Conservation (phyloP, 2,888 invertebrate species). For the Drosophila cognata region DNA sequence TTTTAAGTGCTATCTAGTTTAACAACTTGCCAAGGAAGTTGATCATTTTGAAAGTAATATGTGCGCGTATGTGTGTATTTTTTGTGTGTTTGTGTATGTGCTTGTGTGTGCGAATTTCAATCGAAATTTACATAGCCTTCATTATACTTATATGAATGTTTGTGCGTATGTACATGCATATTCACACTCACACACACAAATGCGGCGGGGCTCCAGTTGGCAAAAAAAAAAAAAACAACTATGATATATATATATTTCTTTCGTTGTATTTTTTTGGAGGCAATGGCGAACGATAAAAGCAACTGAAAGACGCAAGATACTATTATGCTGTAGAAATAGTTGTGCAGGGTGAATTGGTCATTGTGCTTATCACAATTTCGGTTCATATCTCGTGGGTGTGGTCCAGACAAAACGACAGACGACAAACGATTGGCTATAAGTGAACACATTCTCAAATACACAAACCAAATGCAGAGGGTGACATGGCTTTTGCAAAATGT, state of each 20-base stretch:
- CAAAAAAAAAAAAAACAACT: slow-evolving; percentile 40
- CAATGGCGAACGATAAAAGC: slow-evolving; percentile 25
- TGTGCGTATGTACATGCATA: slow-evolving; percentile 22
- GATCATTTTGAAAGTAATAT: slow-evolving; percentile 55
- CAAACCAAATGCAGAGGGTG: slow-evolving; percentile 18
- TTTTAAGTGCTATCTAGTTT: slow-evolving; percentile 54
- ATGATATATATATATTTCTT: neutral
- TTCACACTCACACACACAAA: neutral
- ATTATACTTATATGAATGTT: slow-evolving; percentile 8
- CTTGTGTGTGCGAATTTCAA: slow-evolving; percentile 31
- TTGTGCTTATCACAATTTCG: slow-evolving; percentile 39
- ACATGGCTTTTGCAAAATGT: slow-evolving; percentile 12
- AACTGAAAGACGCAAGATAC: slow-evolving; percentile 12
- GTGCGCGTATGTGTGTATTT: neutral
- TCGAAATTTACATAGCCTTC: slow-evolving; percentile 19
- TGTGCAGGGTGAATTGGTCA: slow-evolving; percentile 6
- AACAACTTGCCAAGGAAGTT: slow-evolving; percentile 55
- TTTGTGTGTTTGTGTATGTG: slow-evolving; percentile 3
- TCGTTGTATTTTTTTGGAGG: slow-evolving; percentile 18
- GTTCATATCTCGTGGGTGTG: slow-evolving; percentile 65
- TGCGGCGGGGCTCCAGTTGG: slow-evolving; percentile 38
- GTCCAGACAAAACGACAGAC: slow-evolving; percentile 44
- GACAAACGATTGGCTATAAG: slow-evolving; percentile 13
- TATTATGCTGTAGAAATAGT: neutral
- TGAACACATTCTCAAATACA: slow-evolving; percentile 20